phyloP scores from a whole-genome alignment of 2,888 invertebrate genomes.

The Caradrina clavipalpis region DNA sequence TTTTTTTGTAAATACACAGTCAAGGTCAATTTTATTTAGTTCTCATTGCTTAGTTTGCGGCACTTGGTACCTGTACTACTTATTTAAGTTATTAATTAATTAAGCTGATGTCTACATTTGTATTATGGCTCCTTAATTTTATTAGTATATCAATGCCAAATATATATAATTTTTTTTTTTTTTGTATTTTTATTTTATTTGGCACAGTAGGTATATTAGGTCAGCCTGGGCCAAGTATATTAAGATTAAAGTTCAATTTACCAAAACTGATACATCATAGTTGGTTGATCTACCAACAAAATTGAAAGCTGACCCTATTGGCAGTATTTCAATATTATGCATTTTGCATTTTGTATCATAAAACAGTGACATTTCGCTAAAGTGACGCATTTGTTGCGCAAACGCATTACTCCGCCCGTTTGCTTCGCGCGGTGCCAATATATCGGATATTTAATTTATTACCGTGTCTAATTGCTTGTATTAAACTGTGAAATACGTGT shows the following conservation, averaged over 20 bases:
- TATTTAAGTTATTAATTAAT: too few relatives aligned
- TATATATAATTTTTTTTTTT: too few relatives aligned
- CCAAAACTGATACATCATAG: background rate
- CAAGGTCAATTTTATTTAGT: too few relatives aligned
- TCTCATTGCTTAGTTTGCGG: too few relatives aligned
- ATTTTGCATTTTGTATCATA: slow-evolving; percentile 35
- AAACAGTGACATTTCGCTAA: slow-evolving; percentile 58
- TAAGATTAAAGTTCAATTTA: too few relatives aligned
- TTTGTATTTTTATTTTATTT: too few relatives aligned
- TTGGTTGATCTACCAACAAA: background rate
- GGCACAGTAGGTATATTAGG: too few relatives aligned
- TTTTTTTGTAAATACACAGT: background rate
- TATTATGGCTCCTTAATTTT: too few relatives aligned
- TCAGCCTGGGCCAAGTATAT: too few relatives aligned
- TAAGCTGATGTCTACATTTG: too few relatives aligned
- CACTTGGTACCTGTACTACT: too few relatives aligned
- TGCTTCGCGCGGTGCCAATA: slow-evolving; percentile 68
- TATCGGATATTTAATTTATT: slow-evolving; percentile 77
- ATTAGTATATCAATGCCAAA: too few relatives aligned
- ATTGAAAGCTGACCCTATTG: slow-evolving; percentile 16
- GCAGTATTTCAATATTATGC: slow-evolving; percentile 36
- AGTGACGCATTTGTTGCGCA: slow-evolving; percentile 46
- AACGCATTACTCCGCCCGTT: slow-evolving; percentile 53
- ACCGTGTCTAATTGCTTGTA: slow-evolving; percentile 75
- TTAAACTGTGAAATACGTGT: slow-evolving; percentile 74